These are phyloP conservation scores for Phaonia tiefii DNA, from an alignment of 2,888 invertebrate species.

Conservation along the genomic window DNA sequence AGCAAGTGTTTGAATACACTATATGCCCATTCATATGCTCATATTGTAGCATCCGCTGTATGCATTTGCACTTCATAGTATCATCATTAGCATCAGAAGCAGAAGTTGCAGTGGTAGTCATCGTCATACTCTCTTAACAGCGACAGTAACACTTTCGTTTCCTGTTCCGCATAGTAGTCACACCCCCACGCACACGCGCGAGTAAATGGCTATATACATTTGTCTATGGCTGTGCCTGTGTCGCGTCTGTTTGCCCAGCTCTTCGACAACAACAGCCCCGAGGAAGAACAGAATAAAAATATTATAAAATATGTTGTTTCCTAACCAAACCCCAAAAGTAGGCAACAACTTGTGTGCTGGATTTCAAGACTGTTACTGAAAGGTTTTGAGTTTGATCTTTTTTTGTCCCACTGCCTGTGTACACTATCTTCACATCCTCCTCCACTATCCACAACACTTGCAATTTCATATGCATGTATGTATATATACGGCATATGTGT, in stretches of 20 bases:
- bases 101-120: constrained; percentile 13
- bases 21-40: not conserved
- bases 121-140: constrained; percentile 39
- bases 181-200: not conserved
- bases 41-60: constrained; percentile 32
- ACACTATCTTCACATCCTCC: too few relatives aligned
- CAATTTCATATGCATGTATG: not conserved
- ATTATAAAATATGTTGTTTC: constrained; percentile 3
- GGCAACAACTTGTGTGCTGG: not conserved
- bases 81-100: not conserved
- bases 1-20: constrained; percentile 24
- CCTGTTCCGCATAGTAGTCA: constrained; percentile 39
- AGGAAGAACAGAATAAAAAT: constrained; percentile 12
- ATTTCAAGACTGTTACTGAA: constrained; percentile 37
- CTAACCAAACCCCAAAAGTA: constrained; percentile 1
- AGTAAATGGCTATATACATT: not conserved
- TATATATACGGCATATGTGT: constrained; percentile 3
- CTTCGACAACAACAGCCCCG: constrained; percentile 4
- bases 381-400: constrained; percentile 22
- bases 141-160: constrained; percentile 65
- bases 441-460: constrained; percentile 11
- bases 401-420: too few relatives aligned
- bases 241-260: constrained; percentile 5
- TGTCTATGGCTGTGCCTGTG: too few relatives aligned
- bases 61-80: constrained; percentile 23